Conservation (phyloP, 2,113 vertebrate genomes). For the Tautogolabrus adspersus region DNA sequence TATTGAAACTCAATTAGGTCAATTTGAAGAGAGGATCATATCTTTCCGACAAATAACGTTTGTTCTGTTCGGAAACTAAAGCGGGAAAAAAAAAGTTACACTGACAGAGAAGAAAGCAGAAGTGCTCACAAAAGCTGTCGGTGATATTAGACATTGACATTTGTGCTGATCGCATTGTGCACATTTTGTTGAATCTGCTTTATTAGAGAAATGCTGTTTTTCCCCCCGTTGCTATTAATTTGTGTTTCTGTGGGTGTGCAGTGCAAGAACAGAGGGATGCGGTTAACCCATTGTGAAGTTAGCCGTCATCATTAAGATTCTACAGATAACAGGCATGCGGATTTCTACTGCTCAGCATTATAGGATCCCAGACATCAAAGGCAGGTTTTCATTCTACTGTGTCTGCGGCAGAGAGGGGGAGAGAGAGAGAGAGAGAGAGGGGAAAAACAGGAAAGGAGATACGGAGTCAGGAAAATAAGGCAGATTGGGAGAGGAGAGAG, state of each 20-base stretch:
- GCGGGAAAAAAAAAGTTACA: conserved; percentile 47
- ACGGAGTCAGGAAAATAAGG: conserved; percentile 66
- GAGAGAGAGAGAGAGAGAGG: not conserved
- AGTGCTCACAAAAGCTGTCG: conserved; percentile 66
- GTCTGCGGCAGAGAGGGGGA: conserved; percentile 61
- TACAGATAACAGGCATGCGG: conserved; percentile 80
- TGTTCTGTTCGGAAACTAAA: conserved; percentile 47
- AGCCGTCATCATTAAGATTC: conserved; percentile 84
- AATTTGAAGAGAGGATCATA: conserved; percentile 36
- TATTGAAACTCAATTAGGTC: conserved; percentile 28
- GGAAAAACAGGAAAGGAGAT: conserved; percentile 55
- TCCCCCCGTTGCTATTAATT: conserved; percentile 72
- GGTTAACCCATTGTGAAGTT: conserved; percentile 82
- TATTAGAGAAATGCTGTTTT: conserved; percentile 73
- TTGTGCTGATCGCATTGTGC: conserved; percentile 80
- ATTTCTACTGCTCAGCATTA: conserved; percentile 83
- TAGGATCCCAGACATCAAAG: conserved; percentile 82
- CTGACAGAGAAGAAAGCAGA: conserved; percentile 61
- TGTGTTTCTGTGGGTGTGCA: conserved; percentile 77
- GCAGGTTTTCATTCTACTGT: conserved; percentile 74
- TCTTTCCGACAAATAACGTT: conserved; percentile 37
- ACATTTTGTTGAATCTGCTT: conserved; percentile 81
- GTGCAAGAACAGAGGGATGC: conserved; percentile 70
- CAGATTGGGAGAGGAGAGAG: conserved; percentile 27
- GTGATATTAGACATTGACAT: conserved; percentile 77